Conservation (phyloP, 1,140 invertebrate genomes). For the Zophobas atratus region DNA sequence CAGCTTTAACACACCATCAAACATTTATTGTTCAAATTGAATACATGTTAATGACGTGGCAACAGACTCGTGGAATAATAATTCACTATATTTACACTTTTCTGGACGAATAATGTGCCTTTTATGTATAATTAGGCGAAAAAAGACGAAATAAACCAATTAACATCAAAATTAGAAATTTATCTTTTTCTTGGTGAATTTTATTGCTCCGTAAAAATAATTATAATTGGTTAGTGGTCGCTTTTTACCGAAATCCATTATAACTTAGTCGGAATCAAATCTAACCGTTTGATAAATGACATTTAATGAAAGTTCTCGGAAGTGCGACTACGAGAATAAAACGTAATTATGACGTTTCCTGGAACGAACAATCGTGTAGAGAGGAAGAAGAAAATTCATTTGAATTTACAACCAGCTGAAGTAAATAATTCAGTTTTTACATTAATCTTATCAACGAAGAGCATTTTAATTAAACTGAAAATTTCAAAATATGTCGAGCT, state of each 20-base stretch:
- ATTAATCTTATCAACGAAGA: too few species aligned
- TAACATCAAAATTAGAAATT: background rate
- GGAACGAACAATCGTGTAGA: background rate
- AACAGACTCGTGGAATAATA: background rate
- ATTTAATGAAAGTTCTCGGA: conserved; percentile 1
- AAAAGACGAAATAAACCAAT: too few species aligned
- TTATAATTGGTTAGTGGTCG: background rate
- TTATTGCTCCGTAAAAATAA: conserved; percentile 13
- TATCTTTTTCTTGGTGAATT: conserved; percentile 14
- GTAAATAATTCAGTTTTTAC: too few species aligned
- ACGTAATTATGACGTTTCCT: background rate
- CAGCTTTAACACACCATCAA: background rate
- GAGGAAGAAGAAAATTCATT: too few species aligned
- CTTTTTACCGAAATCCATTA: conserved; percentile 5
- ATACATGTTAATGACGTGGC: conserved; percentile 9
- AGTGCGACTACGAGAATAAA: background rate
- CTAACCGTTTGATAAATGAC: conserved; percentile 7
- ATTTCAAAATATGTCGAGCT: too few species aligned
- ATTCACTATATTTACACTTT: too few species aligned
- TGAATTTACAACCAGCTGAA: too few species aligned
- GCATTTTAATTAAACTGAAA: too few species aligned
- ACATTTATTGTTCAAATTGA: too few species aligned
- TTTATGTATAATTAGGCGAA: too few species aligned
- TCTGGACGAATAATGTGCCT: too few species aligned
- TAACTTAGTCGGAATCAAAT: background rate